Conservation (phyloP, 2,113 vertebrate genomes). For the Limnothrissa miodon region DNA sequence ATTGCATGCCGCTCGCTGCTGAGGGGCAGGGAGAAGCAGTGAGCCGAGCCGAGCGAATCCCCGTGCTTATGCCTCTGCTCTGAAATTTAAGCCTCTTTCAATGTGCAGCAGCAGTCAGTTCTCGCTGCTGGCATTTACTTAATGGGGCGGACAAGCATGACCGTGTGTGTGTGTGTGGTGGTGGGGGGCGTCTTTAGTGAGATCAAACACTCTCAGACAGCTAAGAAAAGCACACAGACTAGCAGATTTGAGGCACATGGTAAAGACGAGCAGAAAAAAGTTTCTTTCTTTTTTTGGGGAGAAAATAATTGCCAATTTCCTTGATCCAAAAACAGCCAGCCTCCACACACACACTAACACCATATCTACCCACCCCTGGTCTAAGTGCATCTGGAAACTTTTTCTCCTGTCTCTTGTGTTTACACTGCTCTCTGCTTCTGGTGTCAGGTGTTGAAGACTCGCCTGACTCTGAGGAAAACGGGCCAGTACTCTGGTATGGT, state of each 20-base stretch:
- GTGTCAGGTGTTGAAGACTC: slow-evolving; percentile 64
- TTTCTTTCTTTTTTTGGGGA: too few relatives aligned
- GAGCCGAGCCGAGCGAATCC: background rate
- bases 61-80: background rate
- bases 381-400: background rate
- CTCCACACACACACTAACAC: background rate
- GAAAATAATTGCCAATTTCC: background rate
- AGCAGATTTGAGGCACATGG: background rate
- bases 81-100: slow-evolving; percentile 8
- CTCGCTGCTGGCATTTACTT: background rate
- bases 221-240: background rate
- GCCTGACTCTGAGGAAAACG: slow-evolving; percentile 61
- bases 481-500: slow-evolving; percentile 64
- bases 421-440: background rate
- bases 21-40: background rate
- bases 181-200: background rate
- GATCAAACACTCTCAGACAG: background rate
- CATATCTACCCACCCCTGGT: background rate
- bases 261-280: background rate
- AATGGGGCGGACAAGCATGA: background rate
- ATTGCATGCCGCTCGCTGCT: background rate
- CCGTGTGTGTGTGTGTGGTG: background rate
- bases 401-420: background rate
- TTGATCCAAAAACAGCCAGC: background rate
- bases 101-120: slow-evolving; percentile 1